Evolutionary conservation across 53 echinoderm and acorn worm genomes (phyloP), one percentile per base, ranked within the genome.

Genomic region (Hippasteria phrygiana): DNA sequence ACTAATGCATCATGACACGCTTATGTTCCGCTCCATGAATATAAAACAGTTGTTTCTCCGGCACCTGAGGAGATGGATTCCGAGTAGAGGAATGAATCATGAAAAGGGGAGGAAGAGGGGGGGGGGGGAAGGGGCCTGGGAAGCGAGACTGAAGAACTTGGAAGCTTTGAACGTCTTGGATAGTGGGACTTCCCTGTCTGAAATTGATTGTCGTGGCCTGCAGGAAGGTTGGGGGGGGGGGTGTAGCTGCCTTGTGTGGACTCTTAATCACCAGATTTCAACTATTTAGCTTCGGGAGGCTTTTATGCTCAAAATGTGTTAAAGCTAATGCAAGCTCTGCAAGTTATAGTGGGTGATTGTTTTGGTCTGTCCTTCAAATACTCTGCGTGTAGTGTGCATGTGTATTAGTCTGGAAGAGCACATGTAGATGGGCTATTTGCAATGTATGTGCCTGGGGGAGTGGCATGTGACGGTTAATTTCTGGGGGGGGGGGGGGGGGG

Each of bases 1-100:
- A 85, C 55, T 85, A 85, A 85, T 85, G 71, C 85, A 53, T 85
- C 85, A 85, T 24, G 71, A 53, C 85, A 85, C 24, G 69, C 37
- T n/a, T 0, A 83, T 22, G 85, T 70, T 69, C 53, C 38, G 11
- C 85, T 71, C 36, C 70, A 33, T 69, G 85, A 85, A 85, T 85
- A 85, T 85, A 85, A 71, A 85, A 71, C 64, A 85, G 85, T 50
- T 50, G 4, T 51, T 31, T 71, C 85, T 20, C 8, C 11, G 43
- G 22, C 53, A 70, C 71, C 26, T 11, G 8, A 38, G 70, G 70
- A 26, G 38, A 71, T 42, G 14, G 71, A 59, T 71, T 22, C 85
- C 1, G n/a, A 48, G 64, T 81, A 43, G 26, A 10, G 38, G 40
- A 85, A 32, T 69, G 70, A 85, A 70, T 85, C 46, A 69, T 35